These are phyloP conservation scores for Coryphaenoides rupestris DNA, from an alignment of 2,113 vertebrate species.

Conservation along the genomic window DNA sequence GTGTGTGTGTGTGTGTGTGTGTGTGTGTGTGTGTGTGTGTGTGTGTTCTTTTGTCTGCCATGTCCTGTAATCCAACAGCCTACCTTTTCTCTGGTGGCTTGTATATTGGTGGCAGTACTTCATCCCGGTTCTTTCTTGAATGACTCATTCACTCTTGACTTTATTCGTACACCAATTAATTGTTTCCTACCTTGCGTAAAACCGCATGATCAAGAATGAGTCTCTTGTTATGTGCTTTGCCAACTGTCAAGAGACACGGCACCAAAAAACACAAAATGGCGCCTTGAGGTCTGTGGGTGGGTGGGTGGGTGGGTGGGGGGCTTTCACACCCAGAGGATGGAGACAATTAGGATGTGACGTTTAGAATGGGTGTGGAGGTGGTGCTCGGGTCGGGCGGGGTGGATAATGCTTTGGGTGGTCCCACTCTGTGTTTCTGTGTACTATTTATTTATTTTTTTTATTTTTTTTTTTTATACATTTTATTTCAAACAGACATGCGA, in stretches of 20 bases:
- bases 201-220: not conserved
- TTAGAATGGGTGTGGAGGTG: slow-evolving; percentile 46
- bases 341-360: slow-evolving; percentile 71
- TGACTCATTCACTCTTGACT: too few relatives aligned
- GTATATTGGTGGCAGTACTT: too few relatives aligned
- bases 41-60: too few relatives aligned
- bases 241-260: not conserved
- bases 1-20: not conserved
- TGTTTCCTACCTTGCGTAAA: too few relatives aligned
- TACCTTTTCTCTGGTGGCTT: too few relatives aligned
- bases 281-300: slow-evolving; percentile 39
- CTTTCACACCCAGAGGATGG: slow-evolving; percentile 65
- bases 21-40: too few relatives aligned
- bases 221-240: not conserved
- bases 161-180: too few relatives aligned
- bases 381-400: not conserved
- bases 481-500: slow-evolving; percentile 57
- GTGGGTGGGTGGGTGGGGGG: too few relatives aligned
- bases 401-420: slow-evolving; percentile 70
- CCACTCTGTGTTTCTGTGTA: slow-evolving; percentile 59
- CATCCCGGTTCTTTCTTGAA: too few relatives aligned
- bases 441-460: too few relatives aligned
- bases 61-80: too few relatives aligned
- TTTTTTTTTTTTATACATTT: slow-evolving; percentile 67
- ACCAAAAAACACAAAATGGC: not conserved